Percentiles rank a stretch among this genome's conserved stretches.
Evolutionary conservation across 2,888 invertebrate genomes (phyloP).

Genomic region (Dendrolimus pini): DNA sequence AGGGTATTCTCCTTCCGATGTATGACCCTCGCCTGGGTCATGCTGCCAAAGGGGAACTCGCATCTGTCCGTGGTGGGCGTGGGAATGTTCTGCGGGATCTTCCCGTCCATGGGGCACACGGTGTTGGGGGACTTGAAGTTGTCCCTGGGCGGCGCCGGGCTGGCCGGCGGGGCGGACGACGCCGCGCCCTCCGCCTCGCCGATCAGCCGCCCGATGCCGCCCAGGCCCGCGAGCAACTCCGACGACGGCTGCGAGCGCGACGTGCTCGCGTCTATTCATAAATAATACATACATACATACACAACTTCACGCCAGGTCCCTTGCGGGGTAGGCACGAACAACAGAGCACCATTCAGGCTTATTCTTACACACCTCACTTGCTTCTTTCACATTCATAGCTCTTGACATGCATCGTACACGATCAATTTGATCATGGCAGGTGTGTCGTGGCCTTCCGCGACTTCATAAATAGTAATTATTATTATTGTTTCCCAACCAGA

Average conservation of each 20-base stretch:
- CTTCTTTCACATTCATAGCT: too few relatives aligned
- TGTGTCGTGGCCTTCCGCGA: too few relatives aligned
- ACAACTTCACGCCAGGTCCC: too few relatives aligned
- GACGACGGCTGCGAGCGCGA: constrained; percentile 46
- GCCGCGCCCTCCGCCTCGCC: constrained; percentile 38
- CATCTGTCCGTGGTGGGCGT: constrained; percentile 74
- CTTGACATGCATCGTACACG: too few relatives aligned
- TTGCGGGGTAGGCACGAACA: too few relatives aligned
- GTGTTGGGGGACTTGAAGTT: constrained; percentile 90
- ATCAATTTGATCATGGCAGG: too few relatives aligned
- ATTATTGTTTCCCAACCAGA: too few relatives aligned
- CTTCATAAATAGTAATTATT: background rate
- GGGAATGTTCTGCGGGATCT: constrained; percentile 77
- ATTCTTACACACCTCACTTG: too few relatives aligned
- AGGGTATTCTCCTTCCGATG: constrained; percentile 82
- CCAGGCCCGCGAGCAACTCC: constrained; percentile 55
- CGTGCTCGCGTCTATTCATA: constrained; percentile 47
- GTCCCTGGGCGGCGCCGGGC: constrained; percentile 38
- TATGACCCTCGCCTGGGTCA: constrained; percentile 92
- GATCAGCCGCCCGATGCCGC: constrained; percentile 54
- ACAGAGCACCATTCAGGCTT: too few relatives aligned
- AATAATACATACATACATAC: too few relatives aligned
- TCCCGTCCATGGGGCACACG: constrained; percentile 89
- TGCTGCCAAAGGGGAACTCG: constrained; percentile 92
- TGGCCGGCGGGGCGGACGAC: constrained; percentile 25